Evolutionary conservation across 2,797 vertebrate genomes (phyloP), one percentile per base, ranked within the genome.

Genomic region (Poeciliopsis infans): DNA sequence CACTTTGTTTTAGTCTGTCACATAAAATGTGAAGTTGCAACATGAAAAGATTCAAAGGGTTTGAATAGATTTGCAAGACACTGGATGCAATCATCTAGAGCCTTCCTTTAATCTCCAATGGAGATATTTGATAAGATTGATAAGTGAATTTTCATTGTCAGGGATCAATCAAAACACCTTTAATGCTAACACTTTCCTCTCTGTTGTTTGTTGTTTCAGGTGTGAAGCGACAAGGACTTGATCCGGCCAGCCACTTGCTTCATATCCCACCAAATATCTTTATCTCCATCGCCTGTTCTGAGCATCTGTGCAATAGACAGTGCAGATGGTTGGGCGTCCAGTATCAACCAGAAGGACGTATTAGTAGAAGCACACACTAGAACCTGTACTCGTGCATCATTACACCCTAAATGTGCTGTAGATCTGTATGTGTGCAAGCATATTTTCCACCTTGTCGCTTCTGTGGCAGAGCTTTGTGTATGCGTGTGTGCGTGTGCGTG

Each of bases 151-250:
- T 31, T 3, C 7, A 20, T 39, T 66, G 61, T 66, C 61, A 33
- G 10, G 36, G 23, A 23, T n/a, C 39, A 51, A 16, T 74, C 45
- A 41, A 76, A 51, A 45, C 41, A 2, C 0, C 36, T 70, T 53
- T 71, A 1, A 41, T 2, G 1, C 53, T 78, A 11, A 79, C 84
- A 64, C 69, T 11, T 70, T 74, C 12, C 68, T 91, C 45, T 91
- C 69, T 85, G 45, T 79, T 77, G 18, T 86, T 85, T 83, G 55
- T 82, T 77, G 33, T 89, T 93, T 13, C 86, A 95, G 94, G 86
- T 95, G 94, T 89, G 94, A 94, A 4, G 89, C 86, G 79, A 74
- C 83, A 74, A 94, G 86, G 83, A 92, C 91, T 69, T 94, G 91
- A 94, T 70, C 77, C 64, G 59, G 82, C 78, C 25, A 0, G 16